phyloP scores from a whole-genome alignment of 2,888 invertebrate genomes.

The Ormia ochracea region DNA sequence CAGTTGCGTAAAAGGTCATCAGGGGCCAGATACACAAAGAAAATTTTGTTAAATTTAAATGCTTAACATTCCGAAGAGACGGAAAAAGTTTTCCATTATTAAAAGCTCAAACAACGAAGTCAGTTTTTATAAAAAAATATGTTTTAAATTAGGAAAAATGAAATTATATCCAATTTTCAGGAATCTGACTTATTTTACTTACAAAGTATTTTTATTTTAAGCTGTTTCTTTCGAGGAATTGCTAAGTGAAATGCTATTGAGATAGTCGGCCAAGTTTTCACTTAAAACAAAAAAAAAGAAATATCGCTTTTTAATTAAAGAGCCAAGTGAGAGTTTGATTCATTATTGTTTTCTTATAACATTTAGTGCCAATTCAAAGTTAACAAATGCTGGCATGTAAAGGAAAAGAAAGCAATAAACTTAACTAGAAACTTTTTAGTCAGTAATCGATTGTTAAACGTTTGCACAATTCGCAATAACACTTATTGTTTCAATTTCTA shows the following conservation, averaged over 20 bases:
- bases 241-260: conserved; percentile 15
- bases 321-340: conserved; percentile 42
- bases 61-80: background rate
- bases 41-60: background rate
- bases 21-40: conserved; percentile 5
- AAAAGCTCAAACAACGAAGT: background rate
- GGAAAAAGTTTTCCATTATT: conserved; percentile 26
- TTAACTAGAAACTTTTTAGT: conserved; percentile 19
- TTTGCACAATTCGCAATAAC: no score
- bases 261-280: conserved; percentile 35
- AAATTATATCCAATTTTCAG: background rate
- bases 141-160: background rate
- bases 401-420: background rate
- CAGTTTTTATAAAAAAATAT: conserved; percentile 1
- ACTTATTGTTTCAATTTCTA: background rate
- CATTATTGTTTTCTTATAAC: conserved; percentile 33
- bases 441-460: conserved; percentile 8
- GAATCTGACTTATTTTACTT: conserved; percentile 9
- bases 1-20: conserved; percentile 34
- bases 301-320: background rate
- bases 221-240: background rate
- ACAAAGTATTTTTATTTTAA: background rate
- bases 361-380: conserved; percentile 38
- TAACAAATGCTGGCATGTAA: background rate
- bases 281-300: conserved; percentile 1